Evolutionary conservation across 2,797 vertebrate genomes (phyloP).

Genomic region (Melanogrammus aeglefinus): DNA sequence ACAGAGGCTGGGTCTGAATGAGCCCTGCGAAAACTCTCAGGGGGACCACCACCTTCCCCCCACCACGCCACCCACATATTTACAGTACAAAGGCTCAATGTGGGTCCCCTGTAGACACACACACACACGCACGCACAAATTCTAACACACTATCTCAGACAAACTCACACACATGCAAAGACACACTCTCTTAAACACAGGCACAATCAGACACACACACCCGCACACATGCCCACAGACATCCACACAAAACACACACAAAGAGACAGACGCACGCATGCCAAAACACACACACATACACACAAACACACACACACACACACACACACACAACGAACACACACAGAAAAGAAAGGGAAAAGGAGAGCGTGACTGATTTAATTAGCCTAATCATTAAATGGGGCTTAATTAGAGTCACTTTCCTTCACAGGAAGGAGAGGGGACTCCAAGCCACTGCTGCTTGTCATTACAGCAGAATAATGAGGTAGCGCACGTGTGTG

Average conservation of each 20-base stretch:
- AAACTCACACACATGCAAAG: conserved; percentile 47
- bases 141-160: neutral
- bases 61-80: conserved; percentile 59
- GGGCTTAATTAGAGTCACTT: conserved; percentile 75
- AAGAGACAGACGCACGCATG: conserved; percentile 31
- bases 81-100: conserved; percentile 65
- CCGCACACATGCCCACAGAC: conserved; percentile 17
- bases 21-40: conserved; percentile 27
- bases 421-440: conserved; percentile 63
- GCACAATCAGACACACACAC: conserved; percentile 14
- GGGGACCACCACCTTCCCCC: conserved; percentile 27
- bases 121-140: conserved; percentile 28
- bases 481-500: conserved; percentile 54
- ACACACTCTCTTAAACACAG: conserved; percentile 28
- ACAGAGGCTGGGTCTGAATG: conserved; percentile 21
- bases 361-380: conserved; percentile 69
- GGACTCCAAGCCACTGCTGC: conserved; percentile 61
- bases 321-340: conserved; percentile 31
- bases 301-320: conserved; percentile 32
- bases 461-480: conserved; percentile 71
- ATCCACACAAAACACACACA: conserved; percentile 24
- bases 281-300: conserved; percentile 32
- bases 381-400: conserved; percentile 75
- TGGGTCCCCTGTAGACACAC: conserved; percentile 41
- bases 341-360: conserved; percentile 17